These are phyloP conservation scores for Drosophila punjabiensis DNA, from an alignment of 1,140 invertebrate species.

Conservation along the genomic window DNA sequence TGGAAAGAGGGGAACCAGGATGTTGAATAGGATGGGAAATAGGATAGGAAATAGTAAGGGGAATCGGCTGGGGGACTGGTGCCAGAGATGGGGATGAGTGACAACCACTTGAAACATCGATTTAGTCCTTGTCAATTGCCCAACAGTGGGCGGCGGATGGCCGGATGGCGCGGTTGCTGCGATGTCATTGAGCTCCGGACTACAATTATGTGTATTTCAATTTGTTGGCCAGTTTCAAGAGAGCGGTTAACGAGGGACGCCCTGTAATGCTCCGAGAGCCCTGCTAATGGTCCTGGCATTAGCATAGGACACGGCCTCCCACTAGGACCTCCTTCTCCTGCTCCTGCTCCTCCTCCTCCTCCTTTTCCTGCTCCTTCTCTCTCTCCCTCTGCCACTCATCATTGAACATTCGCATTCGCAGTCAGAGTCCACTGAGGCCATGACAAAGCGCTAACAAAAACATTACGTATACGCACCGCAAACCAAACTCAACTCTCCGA, in stretches of 20 bases:
- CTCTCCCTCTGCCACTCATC: conserved; percentile 1
- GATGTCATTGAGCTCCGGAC: conserved; percentile 32
- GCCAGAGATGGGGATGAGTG: background rate
- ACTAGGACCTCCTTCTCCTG: background rate
- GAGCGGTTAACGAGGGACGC: conserved; percentile 9
- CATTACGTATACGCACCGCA: conserved; percentile 53
- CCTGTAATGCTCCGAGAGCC: conserved; percentile 11
- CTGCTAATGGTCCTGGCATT: conserved; percentile 34
- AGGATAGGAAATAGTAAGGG: background rate
- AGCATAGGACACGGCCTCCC: conserved; percentile 9
- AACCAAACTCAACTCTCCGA: conserved; percentile 20
- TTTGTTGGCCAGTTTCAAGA: conserved; percentile 16
- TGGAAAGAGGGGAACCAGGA: background rate
- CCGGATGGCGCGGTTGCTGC: conserved; percentile 11
- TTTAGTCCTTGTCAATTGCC: conserved; percentile 45
- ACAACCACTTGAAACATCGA: conserved; percentile 54
- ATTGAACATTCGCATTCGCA: conserved; percentile 8
- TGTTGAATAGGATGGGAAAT: background rate
- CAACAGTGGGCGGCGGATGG: conserved; percentile 1
- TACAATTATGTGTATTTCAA: conserved; percentile 41
- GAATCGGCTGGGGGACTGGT: background rate
- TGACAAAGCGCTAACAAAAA: conserved; percentile 52
- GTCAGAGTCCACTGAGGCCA: conserved; percentile 11
- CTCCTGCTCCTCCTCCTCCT: background rate
- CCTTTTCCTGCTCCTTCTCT: background rate